Conservation (phyloP, 2,888 invertebrate genomes). For the Sthenelais limicola region DNA sequence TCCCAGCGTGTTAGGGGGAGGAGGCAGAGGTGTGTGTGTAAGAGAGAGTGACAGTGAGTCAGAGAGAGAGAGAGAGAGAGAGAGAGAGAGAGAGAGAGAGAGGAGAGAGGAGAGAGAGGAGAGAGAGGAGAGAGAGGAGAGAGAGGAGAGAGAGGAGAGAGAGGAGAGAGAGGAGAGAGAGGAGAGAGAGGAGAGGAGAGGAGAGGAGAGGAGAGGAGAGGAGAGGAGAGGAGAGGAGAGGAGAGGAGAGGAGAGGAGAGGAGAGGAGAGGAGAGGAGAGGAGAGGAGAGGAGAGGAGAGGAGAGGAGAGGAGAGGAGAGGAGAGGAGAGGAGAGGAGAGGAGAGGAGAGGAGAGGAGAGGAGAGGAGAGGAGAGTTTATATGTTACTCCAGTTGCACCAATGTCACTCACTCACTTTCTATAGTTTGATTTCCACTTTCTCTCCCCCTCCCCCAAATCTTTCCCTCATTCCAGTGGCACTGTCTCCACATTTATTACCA, state of each 20-base stretch:
- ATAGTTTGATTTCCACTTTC: neutral
- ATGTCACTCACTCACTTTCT: neutral
- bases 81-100: neutral
- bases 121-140: neutral
- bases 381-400: too few species aligned
- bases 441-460: neutral
- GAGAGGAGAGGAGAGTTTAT: slow-evolving; percentile 3
- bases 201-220: slow-evolving; percentile 9
- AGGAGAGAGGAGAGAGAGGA: neutral
- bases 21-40: too few species aligned
- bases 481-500: too few species aligned
- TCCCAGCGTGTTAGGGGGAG: neutral
- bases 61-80: neutral
- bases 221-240: slow-evolving; percentile 9
- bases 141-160: neutral
- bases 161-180: neutral
- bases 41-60: too few species aligned
- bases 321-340: slow-evolving; percentile 9
- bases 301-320: slow-evolving; percentile 9
- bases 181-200: neutral
- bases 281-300: slow-evolving; percentile 9
- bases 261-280: slow-evolving; percentile 9
- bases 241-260: slow-evolving; percentile 9
- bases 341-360: slow-evolving; percentile 9
- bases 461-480: too few species aligned